Base-by-base conservation (phyloP, 2,888 invertebrate species). In the Drosophila lacicola region DNA sequence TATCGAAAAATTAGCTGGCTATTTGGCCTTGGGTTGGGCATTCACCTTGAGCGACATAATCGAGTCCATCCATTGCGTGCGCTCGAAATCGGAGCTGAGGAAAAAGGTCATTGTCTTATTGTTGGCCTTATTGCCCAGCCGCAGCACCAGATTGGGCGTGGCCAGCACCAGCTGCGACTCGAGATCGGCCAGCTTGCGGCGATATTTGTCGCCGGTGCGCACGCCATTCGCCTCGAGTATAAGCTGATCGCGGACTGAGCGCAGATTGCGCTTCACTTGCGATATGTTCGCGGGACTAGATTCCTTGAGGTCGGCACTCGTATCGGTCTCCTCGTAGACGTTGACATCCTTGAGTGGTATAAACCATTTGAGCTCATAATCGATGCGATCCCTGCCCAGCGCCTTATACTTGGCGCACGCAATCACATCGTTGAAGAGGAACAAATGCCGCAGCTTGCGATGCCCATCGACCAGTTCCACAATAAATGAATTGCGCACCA, bases 321-420 rank as follows among this genome's bases (percentile, higher is more conserved):
- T 77, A 49, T 94, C 93, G 17, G 86, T 61, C 83, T 95, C 95
- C 82, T 96, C 96, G 70, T 95, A 94, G 53, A 96, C 95, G 64
- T 94, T 93, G 34, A 97, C 96, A 90, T 98, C 97, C 76, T 96
- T 95, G 13, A 98, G 94, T 1, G 97, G 96, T 86, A 98, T 96
- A 92, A 96, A 97, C 98, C 98, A 98, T 91, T 98, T 98, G 87
- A 97, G 93, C 92, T 98, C 98, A 91, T 97, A 98, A 5, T 97
- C 85, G 89, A 97, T 96, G 91, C 97, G 97, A 92, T 97, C 97
- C 41, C 96, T 94, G 1, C 96, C 96, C 8, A 96, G 95, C 13
- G 97, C 96, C 95, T 98, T 97, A 90, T 97, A 97, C 93, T 97
- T 98, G 86, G 98, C 98, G 93, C 98, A 98, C 57, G 98, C 97